These are phyloP conservation scores for Trachelus tabidus DNA, from an alignment of 2,888 invertebrate genomes.

Conservation along the genomic window DNA sequence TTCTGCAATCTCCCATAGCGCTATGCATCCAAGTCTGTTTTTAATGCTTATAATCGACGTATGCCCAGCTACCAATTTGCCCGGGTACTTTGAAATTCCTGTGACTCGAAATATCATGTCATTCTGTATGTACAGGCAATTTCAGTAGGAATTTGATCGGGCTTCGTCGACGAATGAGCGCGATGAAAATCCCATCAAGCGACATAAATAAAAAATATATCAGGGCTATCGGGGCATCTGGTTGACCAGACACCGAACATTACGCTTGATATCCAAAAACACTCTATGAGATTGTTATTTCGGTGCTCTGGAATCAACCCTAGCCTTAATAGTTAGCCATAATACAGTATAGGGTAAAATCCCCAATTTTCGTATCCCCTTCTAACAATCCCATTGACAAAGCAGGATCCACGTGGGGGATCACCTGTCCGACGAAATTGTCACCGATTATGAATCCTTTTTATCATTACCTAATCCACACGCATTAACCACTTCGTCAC, in stretches of 20 bases:
- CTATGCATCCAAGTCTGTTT: not conserved
- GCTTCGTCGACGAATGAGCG: not conserved
- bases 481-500: not conserved
- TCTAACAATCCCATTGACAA: not conserved
- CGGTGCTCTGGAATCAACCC: constrained; percentile 16
- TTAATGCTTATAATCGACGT: not conserved
- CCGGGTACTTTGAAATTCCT: not conserved
- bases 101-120: not conserved
- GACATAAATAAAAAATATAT: constrained; percentile 58
- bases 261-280: constrained; percentile 55
- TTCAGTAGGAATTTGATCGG: not conserved
- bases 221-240: constrained; percentile 43
- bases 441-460: not conserved
- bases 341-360: not conserved
- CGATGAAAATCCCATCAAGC: constrained; percentile 56
- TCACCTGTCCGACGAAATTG: not conserved
- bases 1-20: not conserved
- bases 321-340: not conserved
- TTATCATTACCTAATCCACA: not conserved
- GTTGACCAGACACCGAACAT: constrained; percentile 50
- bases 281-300: constrained; percentile 56
- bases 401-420: not conserved
- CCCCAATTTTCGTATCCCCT: not conserved
- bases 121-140: not conserved
- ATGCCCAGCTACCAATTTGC: not conserved